Conservation (phyloP, 2,113 vertebrate genomes). For the Dromiciops gliroides region DNA sequence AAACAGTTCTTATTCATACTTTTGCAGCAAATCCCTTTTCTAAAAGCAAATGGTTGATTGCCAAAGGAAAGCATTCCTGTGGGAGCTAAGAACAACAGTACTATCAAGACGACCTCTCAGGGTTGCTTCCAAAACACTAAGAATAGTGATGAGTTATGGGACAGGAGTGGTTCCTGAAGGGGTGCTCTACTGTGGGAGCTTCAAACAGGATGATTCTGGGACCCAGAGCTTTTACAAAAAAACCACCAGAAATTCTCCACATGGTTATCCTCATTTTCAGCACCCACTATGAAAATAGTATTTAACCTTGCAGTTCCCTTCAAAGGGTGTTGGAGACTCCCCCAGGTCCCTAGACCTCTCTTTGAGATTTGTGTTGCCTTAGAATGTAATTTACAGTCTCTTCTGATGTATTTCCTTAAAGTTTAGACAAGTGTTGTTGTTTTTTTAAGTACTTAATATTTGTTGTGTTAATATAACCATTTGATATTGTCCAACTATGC, state of each 20-base stretch:
- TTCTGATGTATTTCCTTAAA: neutral
- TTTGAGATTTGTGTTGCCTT: neutral
- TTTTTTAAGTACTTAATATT: neutral
- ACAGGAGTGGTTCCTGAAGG: neutral
- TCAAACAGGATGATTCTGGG: neutral
- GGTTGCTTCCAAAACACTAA: neutral
- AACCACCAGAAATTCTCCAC: neutral
- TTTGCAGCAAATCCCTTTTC: too few relatives aligned
- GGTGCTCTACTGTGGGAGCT: neutral
- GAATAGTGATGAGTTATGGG: neutral
- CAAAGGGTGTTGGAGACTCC: neutral
- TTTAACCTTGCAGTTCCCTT: neutral
- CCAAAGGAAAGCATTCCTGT: neutral
- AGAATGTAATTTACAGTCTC: neutral
- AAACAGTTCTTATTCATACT: too few relatives aligned
- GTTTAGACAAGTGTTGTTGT: neutral
- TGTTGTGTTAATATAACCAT: neutral
- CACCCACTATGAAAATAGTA: neutral
- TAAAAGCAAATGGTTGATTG: neutral
- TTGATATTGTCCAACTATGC: neutral
- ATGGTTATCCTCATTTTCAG: neutral
- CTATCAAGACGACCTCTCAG: neutral
- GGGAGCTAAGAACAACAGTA: too few relatives aligned
- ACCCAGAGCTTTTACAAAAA: neutral
- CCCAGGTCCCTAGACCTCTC: neutral